Conservation (phyloP, 2,888 invertebrate species). For the Tyria jacobaeae region DNA sequence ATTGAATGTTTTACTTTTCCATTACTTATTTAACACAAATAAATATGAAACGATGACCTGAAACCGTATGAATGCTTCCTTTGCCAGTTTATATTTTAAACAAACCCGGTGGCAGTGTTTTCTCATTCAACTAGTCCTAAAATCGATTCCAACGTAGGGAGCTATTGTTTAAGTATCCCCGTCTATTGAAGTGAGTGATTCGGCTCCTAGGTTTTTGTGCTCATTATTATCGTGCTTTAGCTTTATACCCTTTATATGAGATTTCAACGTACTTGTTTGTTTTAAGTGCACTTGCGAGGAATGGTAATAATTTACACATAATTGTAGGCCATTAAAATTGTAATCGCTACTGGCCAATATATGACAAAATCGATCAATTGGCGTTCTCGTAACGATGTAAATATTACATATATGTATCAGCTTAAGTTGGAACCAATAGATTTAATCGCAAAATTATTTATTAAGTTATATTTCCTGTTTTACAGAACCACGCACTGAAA, state of each 20-base stretch:
- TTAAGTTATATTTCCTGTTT: too few species aligned
- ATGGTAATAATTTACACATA: too few species aligned
- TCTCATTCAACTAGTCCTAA: background rate
- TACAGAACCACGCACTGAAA: too few species aligned
- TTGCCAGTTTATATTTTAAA: background rate
- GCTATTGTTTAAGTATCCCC: slow-evolving; percentile 1
- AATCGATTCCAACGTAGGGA: background rate
- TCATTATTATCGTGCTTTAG: background rate
- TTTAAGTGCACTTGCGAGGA: too few species aligned
- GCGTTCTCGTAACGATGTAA: too few species aligned
- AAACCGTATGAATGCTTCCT: background rate
- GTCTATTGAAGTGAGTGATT: slow-evolving; percentile 3
- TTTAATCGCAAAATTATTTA: too few species aligned
- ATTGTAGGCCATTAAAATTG: too few species aligned
- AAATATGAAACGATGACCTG: background rate
- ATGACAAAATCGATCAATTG: too few species aligned
- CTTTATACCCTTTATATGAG: background rate
- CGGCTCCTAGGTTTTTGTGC: background rate
- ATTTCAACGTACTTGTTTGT: too few species aligned
- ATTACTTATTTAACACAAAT: background rate
- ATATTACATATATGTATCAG: too few species aligned
- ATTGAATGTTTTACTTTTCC: background rate
- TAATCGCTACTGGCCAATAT: too few species aligned
- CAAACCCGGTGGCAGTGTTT: background rate
- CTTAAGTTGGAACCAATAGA: too few species aligned